Percentiles rank a stretch among this genome's conserved stretches.
Conservation (phyloP, 2,888 invertebrate species). For the Lottia scabra region DNA sequence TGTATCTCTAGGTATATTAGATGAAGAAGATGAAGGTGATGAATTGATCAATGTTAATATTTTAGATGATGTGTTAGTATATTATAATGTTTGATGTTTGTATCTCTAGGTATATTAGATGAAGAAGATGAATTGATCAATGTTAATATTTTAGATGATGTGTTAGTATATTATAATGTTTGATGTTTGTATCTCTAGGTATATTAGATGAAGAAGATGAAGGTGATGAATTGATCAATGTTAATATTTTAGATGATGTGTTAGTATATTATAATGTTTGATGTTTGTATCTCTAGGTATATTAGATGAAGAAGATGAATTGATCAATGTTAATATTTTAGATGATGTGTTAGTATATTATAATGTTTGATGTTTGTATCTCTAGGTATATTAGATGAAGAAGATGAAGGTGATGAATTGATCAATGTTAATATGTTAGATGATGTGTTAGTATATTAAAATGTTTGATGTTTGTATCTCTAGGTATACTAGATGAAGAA, state of each 20-base stretch:
- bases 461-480: conserved; percentile 12
- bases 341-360: conserved; percentile 56
- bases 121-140: conserved; percentile 84
- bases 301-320: conserved; percentile 81
- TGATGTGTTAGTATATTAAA: conserved; percentile 45
- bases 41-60: conserved; percentile 83
- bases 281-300: conserved; percentile 71
- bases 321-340: conserved; percentile 78
- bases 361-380: neutral
- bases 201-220: conserved; percentile 82
- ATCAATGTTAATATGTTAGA: conserved; percentile 76
- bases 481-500: conserved; percentile 80
- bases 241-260: conserved; percentile 70
- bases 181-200: conserved; percentile 52
- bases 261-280: neutral
- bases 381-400: conserved; percentile 81
- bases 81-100: neutral
- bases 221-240: conserved; percentile 85
- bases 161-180: neutral
- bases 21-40: conserved; percentile 77
- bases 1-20: conserved; percentile 76
- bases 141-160: conserved; percentile 70
- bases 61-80: conserved; percentile 60
- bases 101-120: conserved; percentile 77
- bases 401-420: conserved; percentile 80